Evolutionary conservation across 2,888 invertebrate genomes (phyloP).

Genomic region (Glomeris marginata): DNA sequence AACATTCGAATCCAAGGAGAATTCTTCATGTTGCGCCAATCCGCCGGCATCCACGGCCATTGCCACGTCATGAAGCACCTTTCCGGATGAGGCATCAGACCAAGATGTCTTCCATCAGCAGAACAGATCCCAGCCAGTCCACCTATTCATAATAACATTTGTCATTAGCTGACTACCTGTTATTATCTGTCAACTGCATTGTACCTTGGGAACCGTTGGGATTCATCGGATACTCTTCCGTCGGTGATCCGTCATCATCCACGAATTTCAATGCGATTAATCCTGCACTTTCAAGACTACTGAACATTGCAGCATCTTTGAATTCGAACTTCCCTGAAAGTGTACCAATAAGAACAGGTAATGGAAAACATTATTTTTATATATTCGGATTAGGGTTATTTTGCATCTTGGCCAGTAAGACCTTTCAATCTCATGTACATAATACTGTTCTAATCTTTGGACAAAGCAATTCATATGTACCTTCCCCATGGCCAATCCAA

Average conservation of each 20-base stretch:
- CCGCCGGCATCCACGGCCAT: slow-evolving; percentile 53
- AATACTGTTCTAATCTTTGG: neutral
- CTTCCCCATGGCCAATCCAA: slow-evolving; percentile 96
- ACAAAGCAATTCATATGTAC: slow-evolving; percentile 30
- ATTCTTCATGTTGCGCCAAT: slow-evolving; percentile 21
- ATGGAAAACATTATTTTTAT: too few relatives aligned
- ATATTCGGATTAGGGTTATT: too few relatives aligned
- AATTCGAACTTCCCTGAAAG: slow-evolving; percentile 36
- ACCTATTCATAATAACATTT: slow-evolving; percentile 32
- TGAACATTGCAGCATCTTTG: slow-evolving; percentile 27
- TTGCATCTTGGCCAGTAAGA: too few relatives aligned
- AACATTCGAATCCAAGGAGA: slow-evolving; percentile 40
- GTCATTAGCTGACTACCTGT: too few relatives aligned
- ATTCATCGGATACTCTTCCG: slow-evolving; percentile 79
- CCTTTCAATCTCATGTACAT: neutral
- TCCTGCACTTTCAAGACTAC: slow-evolving; percentile 32
- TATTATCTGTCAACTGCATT: too few relatives aligned
- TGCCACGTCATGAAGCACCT: slow-evolving; percentile 80
- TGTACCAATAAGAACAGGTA: too few relatives aligned
- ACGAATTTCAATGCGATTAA: slow-evolving; percentile 69
- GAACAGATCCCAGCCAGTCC: slow-evolving; percentile 87
- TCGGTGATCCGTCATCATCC: slow-evolving; percentile 57
- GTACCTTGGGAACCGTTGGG: slow-evolving; percentile 79
- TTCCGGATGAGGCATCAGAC: slow-evolving; percentile 99
- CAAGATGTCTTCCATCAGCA: slow-evolving; percentile 77